Percentiles rank a stretch among this genome's conserved stretches.
Evolutionary conservation across 2,888 invertebrate genomes (phyloP).

Genomic region (Euspilapteryx auroguttella): DNA sequence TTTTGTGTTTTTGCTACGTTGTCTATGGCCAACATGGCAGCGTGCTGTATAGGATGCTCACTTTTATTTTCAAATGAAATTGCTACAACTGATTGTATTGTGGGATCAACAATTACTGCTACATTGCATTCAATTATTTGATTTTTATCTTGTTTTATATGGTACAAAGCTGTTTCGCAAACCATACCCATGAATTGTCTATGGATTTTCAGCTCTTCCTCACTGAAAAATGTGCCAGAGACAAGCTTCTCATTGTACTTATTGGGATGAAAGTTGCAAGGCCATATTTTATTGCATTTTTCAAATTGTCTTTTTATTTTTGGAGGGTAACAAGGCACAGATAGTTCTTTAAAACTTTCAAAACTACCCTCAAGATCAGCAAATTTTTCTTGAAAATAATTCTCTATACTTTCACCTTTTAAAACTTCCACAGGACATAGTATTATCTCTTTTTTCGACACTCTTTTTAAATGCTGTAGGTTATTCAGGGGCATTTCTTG

Average conservation of each 20-base stretch:
- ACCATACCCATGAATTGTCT: conserved; percentile 61
- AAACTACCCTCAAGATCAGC: conserved; percentile 48
- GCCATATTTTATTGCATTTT: conserved; percentile 68
- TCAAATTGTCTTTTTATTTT: conserved; percentile 69
- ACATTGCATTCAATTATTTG: conserved; percentile 14
- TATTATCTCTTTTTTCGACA: conserved; percentile 62
- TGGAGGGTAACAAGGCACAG: conserved; percentile 66
- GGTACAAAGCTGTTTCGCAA: conserved; percentile 51
- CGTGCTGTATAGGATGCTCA: conserved; percentile 77
- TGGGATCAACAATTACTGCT: conserved; percentile 75
- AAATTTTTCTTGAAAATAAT: conserved; percentile 31
- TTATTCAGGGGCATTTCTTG: conserved; percentile 60
- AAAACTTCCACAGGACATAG: conserved; percentile 34
- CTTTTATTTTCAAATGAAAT: conserved; percentile 61
- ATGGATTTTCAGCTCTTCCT: conserved; percentile 54
- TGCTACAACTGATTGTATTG: conserved; percentile 64
- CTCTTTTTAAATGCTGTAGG: conserved; percentile 74
- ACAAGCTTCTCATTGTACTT: conserved; percentile 70
- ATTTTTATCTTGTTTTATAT: conserved; percentile 10
- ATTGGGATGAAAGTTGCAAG: conserved; percentile 83
- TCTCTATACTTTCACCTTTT: conserved; percentile 26
- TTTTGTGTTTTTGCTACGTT: conserved; percentile 81
- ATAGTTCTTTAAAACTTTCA: conserved; percentile 47
- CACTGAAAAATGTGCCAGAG: conserved; percentile 62
- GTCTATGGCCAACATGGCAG: conserved; percentile 84